Conservation (phyloP, 2,888 invertebrate genomes). For the Hartigia nigra region DNA sequence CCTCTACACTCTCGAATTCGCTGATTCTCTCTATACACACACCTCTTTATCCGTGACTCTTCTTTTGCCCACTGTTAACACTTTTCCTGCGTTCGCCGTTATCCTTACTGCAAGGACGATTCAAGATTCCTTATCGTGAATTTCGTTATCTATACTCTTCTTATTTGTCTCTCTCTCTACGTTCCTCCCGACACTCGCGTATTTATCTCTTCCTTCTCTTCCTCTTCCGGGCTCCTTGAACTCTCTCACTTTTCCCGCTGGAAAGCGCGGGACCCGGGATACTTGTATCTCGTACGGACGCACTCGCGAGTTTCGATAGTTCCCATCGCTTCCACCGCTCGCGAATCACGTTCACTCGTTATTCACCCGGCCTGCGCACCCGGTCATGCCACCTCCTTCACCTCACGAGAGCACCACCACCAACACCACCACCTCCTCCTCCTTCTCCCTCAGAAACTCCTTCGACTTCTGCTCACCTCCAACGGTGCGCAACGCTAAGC, state of each 20-base stretch:
- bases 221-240: neutral
- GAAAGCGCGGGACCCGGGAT: conserved; percentile 4
- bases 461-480: neutral
- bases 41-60: neutral
- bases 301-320: conserved; percentile 9
- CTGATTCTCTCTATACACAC: neutral
- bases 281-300: conserved; percentile 8
- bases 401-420: neutral
- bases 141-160: conserved; percentile 9
- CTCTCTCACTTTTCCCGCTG: conserved; percentile 6
- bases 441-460: neutral
- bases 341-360: conserved; percentile 2
- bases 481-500: neutral
- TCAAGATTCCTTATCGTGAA: neutral
- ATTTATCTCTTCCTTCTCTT: neutral
- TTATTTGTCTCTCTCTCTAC: conserved; percentile 29
- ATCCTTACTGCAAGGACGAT: neutral
- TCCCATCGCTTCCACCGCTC: conserved; percentile 9
- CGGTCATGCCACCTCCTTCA: neutral
- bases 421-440: neutral
- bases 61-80: neutral
- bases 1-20: neutral
- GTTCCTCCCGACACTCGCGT: conserved; percentile 10
- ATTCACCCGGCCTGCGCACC: conserved; percentile 1
- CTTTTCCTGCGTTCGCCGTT: neutral